Evolutionary conservation across 2,797 vertebrate genomes (phyloP), one percentile per base, ranked within the genome.

Genomic region (Hirundo rustica): DNA sequence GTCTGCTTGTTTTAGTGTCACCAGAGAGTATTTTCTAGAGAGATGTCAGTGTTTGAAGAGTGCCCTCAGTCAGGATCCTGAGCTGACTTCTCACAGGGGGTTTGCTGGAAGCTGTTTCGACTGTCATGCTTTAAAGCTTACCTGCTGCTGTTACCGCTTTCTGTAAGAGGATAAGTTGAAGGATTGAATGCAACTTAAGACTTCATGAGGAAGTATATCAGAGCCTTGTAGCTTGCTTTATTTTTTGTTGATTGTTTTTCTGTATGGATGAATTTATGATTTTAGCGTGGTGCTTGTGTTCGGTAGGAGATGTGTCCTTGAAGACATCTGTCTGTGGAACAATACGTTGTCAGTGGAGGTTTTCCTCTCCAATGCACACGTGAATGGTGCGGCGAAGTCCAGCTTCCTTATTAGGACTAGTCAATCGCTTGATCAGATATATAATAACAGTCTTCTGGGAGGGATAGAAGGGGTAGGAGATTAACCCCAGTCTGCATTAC

Each of bases 1-100:
- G 91, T 92, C 76, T 64, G 62, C 72, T 92, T 94, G 60, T 50
- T 93, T 94, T 84, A 93, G 53, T 89, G 86, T 94, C 81, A 91
- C 12, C 6, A 45, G 67, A 54, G 61, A 78, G 70, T 58, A 13
- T 76, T 92, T 95, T 92, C 58, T 23, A 16, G 91, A 38, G 85
- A 62, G 19, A 57, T 3, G 27, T 67, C 65, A 29, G 67, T 1
- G 1, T 74, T 36, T 92, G 82, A 88, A 58, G 62, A 81, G 42
- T 38, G 68, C 25, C 66, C 40, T 83, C 78, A 22, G 77, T 76
- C 27, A 51, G 65, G 40, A 86, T 93, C 82, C 85, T 85, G 72
- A 84, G 73, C 66, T 94, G 89, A 89, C 87, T 89, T 89, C 79
- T 62, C n/a, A 23, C 21, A 8, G 61, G 40, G 40, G 57, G 22